These are phyloP conservation scores for Ophiothrix spiculata DNA, from an alignment of 35 echinoderm and acorn worm genomes.

Conservation along the genomic window DNA sequence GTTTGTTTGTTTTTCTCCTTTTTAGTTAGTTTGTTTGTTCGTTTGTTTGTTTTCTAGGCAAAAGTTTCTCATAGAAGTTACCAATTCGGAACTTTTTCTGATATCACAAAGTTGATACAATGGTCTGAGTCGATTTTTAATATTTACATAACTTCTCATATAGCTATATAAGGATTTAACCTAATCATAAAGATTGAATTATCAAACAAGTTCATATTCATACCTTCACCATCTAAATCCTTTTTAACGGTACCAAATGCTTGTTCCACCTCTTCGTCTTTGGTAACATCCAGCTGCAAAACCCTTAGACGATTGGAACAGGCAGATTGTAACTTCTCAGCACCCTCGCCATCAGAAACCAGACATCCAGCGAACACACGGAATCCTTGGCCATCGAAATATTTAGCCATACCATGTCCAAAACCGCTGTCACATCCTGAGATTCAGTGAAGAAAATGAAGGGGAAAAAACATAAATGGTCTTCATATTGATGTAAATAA, in stretches of 20 bases:
- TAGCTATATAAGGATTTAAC: background rate
- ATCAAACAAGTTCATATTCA: too few species aligned
- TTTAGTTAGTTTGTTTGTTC: background rate
- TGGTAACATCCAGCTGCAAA: slow-evolving; percentile 28
- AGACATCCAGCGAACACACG: slow-evolving; percentile 72
- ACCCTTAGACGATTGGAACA: slow-evolving; percentile 11
- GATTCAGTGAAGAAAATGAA: too few species aligned
- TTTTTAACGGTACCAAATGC: background rate
- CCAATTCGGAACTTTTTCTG: background rate
- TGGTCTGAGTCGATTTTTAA: background rate
- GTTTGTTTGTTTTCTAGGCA: background rate
- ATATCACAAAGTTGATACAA: background rate
- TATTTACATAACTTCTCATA: background rate
- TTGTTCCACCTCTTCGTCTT: background rate
- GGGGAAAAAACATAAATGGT: too few species aligned
- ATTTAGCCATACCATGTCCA: slow-evolving; percentile 54
- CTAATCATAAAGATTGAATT: background rate
- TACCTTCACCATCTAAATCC: background rate
- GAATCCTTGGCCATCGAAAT: slow-evolving; percentile 47
- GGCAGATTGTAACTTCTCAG: background rate
- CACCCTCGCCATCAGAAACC: background rate
- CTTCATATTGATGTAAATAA: too few species aligned
- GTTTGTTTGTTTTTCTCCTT: too few species aligned
- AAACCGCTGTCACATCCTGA: slow-evolving; percentile 78
- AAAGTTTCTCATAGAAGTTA: background rate